These are phyloP conservation scores for Quadriops clusia DNA, from an alignment of 2,888 invertebrate genomes.

Conservation along the genomic window DNA sequence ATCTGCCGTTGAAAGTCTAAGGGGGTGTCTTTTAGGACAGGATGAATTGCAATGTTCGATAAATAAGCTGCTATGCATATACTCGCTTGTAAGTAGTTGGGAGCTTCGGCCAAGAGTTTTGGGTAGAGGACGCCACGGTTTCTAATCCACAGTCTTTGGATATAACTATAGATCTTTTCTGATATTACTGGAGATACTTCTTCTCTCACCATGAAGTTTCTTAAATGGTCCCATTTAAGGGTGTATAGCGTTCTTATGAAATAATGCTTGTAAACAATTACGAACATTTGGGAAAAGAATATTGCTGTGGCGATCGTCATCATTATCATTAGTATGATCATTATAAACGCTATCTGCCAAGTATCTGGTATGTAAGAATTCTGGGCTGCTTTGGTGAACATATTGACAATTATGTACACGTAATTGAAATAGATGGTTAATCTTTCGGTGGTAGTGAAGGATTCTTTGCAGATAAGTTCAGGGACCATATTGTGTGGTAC, in stretches of 20 bases:
- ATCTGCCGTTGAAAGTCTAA: conserved; percentile 15
- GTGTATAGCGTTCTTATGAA: conserved; percentile 3
- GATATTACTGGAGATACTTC: conserved; percentile 10
- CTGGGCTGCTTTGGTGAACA: no score
- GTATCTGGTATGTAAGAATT: no score
- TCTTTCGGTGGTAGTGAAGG: no score
- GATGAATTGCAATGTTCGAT: conserved; percentile 10
- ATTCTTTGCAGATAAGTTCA: no score
- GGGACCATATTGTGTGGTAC: no score
- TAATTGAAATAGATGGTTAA: no score
- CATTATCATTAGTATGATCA: conserved; percentile 9
- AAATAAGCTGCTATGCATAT: conserved; percentile 13
- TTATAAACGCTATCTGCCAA: conserved; percentile 5
- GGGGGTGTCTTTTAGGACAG: conserved; percentile 13
- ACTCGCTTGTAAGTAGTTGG: conserved; percentile 14
- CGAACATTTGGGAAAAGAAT: conserved; percentile 9
- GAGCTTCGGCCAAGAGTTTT: conserved; percentile 10
- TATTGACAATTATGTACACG: no score
- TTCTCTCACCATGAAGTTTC: conserved; percentile 10
- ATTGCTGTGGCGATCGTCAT: no score
- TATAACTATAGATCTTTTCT: conserved; percentile 7
- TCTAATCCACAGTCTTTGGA: conserved; percentile 9
- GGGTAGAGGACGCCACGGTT: conserved; percentile 7
- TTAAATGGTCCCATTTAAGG: conserved; percentile 7
- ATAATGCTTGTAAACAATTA: conserved; percentile 6